Base-by-base conservation (phyloP, 23 tunicate genomes). In the Trididemnum clinides region DNA sequence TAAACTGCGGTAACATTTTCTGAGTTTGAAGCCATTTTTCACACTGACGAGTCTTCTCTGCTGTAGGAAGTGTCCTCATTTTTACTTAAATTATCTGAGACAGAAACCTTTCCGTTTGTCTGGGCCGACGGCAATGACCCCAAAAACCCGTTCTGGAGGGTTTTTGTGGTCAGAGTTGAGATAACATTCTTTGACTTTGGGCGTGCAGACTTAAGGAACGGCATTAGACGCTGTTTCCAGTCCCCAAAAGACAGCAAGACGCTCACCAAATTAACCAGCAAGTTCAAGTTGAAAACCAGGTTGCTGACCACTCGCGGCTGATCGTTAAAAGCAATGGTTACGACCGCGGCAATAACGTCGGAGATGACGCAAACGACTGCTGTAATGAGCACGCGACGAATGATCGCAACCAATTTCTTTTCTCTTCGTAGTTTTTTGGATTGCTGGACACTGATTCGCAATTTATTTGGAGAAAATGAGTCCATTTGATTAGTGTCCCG, bases 241-340 rank as follows among this genome's bases (percentile, higher is more conserved):
- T 91, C 96, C 33, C 85, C 85, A 82, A 91, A 91, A 0, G 96
- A 86, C 18, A 81, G 51, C 0, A 91, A 70, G 39, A 91, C 90
- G 38, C 96, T 87, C 21, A 64, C 49, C 19, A 91, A 28, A 39
- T 91, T 91, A 32, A 91, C 57, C 34, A 91, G 71, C 6, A 91
- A 51, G 49, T 91, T 91, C 15, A 74, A 54, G 78, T 91, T 89
- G 89, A 83, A 91, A 31, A 91, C 79, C 50, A 91, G 59, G 54
- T 91, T 91, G 19, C 90, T 36, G 5, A 82, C 90, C 0, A 91
- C 78, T 5, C 96, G 83, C 21, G 96, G 96, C 38, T 91, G 81
- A 1, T 82, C 51, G 44, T 29, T 50, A 21, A 91, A 77, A 0
- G 81, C 80, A 19, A 80, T 81, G 20, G 87, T 75, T 6, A 75